A percentile compares a stretch with the other conserved stretches of the same genome.
Conservation (phyloP, 2,113 vertebrate genomes). For the Gobio gobio region DNA sequence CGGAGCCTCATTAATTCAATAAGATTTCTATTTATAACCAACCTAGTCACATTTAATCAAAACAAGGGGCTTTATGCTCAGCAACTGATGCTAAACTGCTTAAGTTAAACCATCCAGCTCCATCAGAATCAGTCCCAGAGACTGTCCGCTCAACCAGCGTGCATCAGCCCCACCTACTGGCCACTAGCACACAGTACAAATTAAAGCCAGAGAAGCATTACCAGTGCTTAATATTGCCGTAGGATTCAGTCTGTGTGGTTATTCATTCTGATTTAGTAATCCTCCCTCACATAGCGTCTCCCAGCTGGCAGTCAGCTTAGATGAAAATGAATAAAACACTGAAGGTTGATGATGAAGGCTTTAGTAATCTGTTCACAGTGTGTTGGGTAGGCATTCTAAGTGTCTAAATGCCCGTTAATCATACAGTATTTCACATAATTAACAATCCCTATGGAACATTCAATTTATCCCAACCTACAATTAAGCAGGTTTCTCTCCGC, state of each 20-base stretch:
- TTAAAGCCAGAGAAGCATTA: not conserved
- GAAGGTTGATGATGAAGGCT: constrained; percentile 12
- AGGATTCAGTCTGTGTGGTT: not conserved
- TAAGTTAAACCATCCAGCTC: constrained; percentile 53
- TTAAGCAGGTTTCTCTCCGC: not conserved
- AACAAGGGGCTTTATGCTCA: constrained; percentile 47
- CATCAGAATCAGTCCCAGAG: constrained; percentile 26
- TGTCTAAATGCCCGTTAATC: constrained; percentile 23
- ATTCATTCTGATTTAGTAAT: constrained; percentile 40
- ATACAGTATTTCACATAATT: not conserved
- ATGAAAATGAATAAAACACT: constrained; percentile 2
- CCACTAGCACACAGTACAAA: not conserved
- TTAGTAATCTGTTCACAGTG: not conserved
- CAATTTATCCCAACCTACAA: not conserved
- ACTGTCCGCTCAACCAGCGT: not conserved
- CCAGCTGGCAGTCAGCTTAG: not conserved
- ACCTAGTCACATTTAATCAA: constrained; percentile 57
- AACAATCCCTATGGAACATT: not conserved
- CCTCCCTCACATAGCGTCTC: constrained; percentile 42
- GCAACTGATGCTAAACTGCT: constrained; percentile 51
- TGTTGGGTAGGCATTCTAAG: not conserved
- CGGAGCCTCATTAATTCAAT: constrained; percentile 48
- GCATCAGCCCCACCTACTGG: constrained; percentile 48
- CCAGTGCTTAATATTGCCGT: not conserved
- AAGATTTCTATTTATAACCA: constrained; percentile 45